Evolutionary conservation across 2,888 invertebrate genomes (phyloP).

Genomic region (Synergus itoensis): DNA sequence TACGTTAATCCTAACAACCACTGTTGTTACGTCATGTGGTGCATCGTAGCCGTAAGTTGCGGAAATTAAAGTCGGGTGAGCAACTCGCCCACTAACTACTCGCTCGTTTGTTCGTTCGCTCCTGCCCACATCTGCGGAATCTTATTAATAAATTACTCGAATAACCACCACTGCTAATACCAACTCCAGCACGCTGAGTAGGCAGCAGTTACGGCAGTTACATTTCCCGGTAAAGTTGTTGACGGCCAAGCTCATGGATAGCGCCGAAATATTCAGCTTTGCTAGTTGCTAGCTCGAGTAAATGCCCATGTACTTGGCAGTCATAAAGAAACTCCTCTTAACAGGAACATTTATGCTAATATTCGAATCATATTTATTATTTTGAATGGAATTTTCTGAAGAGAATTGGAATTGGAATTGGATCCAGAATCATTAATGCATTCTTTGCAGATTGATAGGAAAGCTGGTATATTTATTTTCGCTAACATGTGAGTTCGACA

Average conservation of each 20-base stretch:
- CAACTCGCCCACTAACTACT: conserved; percentile 51
- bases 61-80: conserved; percentile 60
- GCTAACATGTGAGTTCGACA: conserved; percentile 42
- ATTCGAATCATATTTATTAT: neutral
- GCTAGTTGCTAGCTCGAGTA: neutral
- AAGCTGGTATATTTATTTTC: conserved; percentile 27
- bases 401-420: neutral
- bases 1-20: neutral
- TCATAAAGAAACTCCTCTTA: neutral
- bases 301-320: neutral
- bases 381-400: neutral
- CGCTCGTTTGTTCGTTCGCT: conserved; percentile 6
- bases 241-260: conserved; percentile 47
- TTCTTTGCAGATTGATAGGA: neutral
- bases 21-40: conserved; percentile 51
- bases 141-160: conserved; percentile 66
- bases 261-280: conserved; percentile 12
- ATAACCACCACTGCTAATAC: conserved; percentile 52
- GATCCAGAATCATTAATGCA: neutral
- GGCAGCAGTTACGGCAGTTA: conserved; percentile 59
- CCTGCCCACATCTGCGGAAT: conserved; percentile 59
- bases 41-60: conserved; percentile 56
- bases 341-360: neutral
- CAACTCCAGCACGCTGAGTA: conserved; percentile 53
- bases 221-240: conserved; percentile 57